phyloP scores from a whole-genome alignment of 2,797 vertebrate genomes.

The Eupleurogrammus muticus region DNA sequence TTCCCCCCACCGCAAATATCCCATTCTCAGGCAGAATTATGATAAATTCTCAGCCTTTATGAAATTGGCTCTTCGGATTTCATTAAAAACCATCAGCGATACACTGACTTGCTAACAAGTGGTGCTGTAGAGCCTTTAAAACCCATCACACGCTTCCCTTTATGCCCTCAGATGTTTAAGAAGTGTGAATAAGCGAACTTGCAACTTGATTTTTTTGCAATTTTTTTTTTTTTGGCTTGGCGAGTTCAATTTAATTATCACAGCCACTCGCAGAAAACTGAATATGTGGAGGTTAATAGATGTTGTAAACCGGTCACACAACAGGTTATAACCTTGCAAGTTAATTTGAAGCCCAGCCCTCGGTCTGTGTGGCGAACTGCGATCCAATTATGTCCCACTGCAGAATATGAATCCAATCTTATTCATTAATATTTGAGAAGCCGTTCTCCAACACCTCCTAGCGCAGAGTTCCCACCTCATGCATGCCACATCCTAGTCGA shows the following conservation, averaged over 20 bases:
- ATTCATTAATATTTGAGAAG: conserved; percentile 4
- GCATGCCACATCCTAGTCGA: neutral
- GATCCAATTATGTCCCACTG: neutral
- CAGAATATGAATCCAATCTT: conserved; percentile 4
- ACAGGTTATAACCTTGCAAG: conserved; percentile 22
- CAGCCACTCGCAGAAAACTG: conserved; percentile 49
- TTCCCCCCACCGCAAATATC: conserved; percentile 10
- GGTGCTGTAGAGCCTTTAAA: conserved; percentile 21
- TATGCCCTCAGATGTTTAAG: conserved; percentile 16
- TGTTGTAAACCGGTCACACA: conserved; percentile 24
- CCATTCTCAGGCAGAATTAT: conserved; percentile 18
- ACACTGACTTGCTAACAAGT: conserved; percentile 14
- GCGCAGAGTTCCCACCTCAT: conserved; percentile 1
- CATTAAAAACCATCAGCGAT: conserved; percentile 34
- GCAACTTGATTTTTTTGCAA: conserved; percentile 7
- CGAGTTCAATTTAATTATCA: conserved; percentile 44
- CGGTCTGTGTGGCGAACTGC: conserved; percentile 17
- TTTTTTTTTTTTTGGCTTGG: conserved; percentile 28
- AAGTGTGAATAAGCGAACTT: conserved; percentile 39
- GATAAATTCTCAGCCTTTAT: conserved; percentile 13
- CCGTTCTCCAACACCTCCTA: neutral
- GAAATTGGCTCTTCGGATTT: conserved; percentile 17
- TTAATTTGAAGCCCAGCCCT: conserved; percentile 13
- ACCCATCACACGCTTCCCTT: conserved; percentile 18
- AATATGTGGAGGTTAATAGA: conserved; percentile 41